Conservation (phyloP, 2,888 invertebrate genomes). For the Ennomos erosarius region DNA sequence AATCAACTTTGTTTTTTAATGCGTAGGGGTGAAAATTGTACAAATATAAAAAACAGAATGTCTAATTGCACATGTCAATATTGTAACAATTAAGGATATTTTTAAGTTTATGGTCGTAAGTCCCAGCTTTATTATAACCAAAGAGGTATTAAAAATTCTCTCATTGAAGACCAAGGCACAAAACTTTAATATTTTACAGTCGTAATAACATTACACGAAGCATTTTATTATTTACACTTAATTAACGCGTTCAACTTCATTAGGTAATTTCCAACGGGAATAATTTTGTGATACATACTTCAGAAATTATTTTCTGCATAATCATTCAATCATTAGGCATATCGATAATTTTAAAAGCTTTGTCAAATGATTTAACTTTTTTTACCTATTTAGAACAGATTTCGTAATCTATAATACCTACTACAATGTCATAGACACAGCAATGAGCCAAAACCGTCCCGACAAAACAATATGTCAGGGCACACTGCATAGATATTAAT, state of each 20-base stretch:
- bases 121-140: conserved; percentile 3
- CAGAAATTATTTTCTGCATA: no score
- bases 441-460: conserved; percentile 54
- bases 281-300: no score
- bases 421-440: conserved; percentile 1
- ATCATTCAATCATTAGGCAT: no score
- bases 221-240: conserved; percentile 17
- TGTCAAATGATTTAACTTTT: neutral
- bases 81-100: no score
- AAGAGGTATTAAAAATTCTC: conserved; percentile 26
- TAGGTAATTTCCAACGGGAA: neutral
- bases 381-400: no score
- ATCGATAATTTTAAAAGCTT: neutral
- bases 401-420: no score
- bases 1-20: no score
- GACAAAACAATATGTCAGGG: conserved; percentile 27
- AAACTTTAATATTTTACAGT: conserved; percentile 6
- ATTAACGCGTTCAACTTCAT: no score
- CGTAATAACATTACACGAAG: conserved; percentile 5
- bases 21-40: no score
- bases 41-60: no score
- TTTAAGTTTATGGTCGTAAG: no score
- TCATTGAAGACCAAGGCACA: conserved; percentile 29
- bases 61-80: no score
- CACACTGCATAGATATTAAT: conserved; percentile 21